Conservation (phyloP, 2,888 invertebrate species). For the Apamea anceps region DNA sequence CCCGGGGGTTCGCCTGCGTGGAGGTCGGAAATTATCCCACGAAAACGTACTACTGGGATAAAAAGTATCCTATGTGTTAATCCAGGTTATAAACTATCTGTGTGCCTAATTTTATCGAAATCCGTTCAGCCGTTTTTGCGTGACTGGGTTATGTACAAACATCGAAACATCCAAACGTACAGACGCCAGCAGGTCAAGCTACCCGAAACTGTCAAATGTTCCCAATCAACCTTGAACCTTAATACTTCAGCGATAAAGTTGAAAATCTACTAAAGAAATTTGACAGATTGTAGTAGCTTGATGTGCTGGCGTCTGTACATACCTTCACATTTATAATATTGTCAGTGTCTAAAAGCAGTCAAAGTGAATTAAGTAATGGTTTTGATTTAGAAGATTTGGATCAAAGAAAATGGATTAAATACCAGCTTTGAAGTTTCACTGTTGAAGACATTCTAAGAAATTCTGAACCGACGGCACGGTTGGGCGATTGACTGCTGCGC, state of each 20-base stretch:
- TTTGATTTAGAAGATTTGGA: constrained; percentile 21
- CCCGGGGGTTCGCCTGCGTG: background rate
- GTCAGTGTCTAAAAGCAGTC: constrained; percentile 21
- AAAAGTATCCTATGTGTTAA: background rate
- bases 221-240: no score
- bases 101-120: background rate
- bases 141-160: background rate
- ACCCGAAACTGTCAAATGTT: no score
- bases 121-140: background rate
- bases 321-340: background rate
- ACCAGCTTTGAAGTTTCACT: background rate
- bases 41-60: background rate
- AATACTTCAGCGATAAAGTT: no score
- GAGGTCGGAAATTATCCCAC: background rate
- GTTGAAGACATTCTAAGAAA: background rate
- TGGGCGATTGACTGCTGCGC: no score
- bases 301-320: no score
- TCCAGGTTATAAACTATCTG: background rate
- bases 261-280: no score
- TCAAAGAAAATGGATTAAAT: constrained; percentile 3
- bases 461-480: no score
- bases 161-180: background rate
- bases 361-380: constrained; percentile 22
- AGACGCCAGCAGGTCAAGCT: no score
- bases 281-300: no score